These are phyloP conservation scores for Eristalinus aeneus DNA, from an alignment of 2,888 invertebrate species.

Conservation along the genomic window DNA sequence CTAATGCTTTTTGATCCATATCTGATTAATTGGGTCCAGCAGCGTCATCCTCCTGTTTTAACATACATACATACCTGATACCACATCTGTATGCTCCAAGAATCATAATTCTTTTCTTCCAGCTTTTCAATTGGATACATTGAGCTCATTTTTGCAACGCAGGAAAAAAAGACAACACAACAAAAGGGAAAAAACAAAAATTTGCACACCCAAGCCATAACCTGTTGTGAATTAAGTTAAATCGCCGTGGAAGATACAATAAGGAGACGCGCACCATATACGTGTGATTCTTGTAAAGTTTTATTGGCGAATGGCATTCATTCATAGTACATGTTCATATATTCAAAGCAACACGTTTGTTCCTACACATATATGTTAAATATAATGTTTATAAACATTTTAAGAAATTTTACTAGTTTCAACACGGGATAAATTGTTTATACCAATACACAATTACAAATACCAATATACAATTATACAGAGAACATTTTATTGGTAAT, in stretches of 20 bases:
- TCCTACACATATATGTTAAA: no score
- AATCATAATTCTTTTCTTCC: conserved; percentile 51
- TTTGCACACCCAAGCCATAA: conserved; percentile 13
- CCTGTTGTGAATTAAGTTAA: conserved; percentile 1
- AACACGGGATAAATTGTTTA: no score
- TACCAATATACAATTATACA: no score
- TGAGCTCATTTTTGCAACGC: conserved; percentile 7
- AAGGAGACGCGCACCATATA: background rate
- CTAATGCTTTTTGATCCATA: conserved; percentile 50
- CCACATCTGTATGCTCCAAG: conserved; percentile 54
- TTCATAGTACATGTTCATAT: no score
- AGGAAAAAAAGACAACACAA: background rate
- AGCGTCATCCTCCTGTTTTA: conserved; percentile 18
- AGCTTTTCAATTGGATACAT: conserved; percentile 51
- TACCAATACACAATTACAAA: no score
- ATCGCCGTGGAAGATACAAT: background rate
- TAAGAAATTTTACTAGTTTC: no score
- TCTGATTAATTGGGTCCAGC: conserved; percentile 4
- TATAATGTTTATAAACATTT: no score
- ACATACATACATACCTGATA: conserved; percentile 19
- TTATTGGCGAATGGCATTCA: background rate
- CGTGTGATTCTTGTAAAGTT: background rate
- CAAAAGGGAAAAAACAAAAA: background rate
- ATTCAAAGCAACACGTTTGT: no score
- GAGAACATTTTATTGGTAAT: no score